Evolutionary conservation across 2,113 vertebrate genomes (phyloP).

Genomic region (Polypterus bichir): DNA sequence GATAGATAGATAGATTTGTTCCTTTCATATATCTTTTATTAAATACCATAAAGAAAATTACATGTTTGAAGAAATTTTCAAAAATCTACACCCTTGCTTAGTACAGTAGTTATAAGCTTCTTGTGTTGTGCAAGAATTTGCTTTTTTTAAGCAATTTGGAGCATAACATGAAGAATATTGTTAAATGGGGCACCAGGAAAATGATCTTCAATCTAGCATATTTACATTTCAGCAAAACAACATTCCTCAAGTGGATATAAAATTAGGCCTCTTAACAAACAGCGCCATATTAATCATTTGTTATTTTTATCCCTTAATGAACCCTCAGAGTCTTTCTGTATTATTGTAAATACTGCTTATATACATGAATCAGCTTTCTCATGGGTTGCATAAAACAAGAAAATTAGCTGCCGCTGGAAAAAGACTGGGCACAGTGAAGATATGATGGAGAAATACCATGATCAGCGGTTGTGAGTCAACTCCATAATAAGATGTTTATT

Average conservation of each 20-base stretch:
- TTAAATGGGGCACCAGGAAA: neutral
- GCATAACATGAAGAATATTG: neutral
- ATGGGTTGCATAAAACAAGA: neutral
- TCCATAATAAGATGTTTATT: too few relatives aligned
- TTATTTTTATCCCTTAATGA: conserved; percentile 12
- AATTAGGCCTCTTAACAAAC: conserved; percentile 8
- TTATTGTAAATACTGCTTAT: conserved; percentile 9
- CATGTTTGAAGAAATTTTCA: too few relatives aligned
- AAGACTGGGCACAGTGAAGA: too few relatives aligned
- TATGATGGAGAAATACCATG: too few relatives aligned
- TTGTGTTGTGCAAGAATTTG: too few relatives aligned
- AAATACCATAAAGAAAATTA: too few relatives aligned
- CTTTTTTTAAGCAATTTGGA: too few relatives aligned
- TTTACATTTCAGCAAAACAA: neutral
- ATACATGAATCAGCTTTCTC: conserved; percentile 5
- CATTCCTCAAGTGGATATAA: conserved; percentile 7
- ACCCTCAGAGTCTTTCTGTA: conserved; percentile 7
- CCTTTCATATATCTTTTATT: too few relatives aligned
- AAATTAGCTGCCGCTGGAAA: neutral
- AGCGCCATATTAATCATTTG: conserved; percentile 13
- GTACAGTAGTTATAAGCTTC: too few relatives aligned
- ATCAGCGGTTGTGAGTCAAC: too few relatives aligned
- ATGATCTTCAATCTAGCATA: conserved; percentile 2
- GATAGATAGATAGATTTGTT: too few relatives aligned
- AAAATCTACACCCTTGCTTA: too few relatives aligned